Conservation (phyloP, 2,113 vertebrate genomes). For the Microtus oregoni region DNA sequence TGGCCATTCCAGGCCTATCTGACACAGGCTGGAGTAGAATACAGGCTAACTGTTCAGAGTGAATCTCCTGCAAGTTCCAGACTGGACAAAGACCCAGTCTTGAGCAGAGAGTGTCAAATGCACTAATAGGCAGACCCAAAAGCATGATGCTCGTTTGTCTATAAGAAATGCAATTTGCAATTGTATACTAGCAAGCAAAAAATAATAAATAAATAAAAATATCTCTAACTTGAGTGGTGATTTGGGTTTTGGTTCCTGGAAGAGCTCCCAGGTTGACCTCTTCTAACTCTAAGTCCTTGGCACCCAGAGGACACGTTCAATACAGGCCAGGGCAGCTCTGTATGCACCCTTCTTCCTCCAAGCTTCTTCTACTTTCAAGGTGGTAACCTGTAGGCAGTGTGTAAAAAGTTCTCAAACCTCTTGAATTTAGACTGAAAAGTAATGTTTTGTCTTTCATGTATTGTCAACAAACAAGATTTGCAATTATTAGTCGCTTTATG, state of each 20-base stretch:
- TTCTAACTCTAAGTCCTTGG: background rate
- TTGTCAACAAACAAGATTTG: background rate
- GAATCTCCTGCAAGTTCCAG: background rate
- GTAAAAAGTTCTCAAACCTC: background rate
- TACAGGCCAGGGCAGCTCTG: background rate
- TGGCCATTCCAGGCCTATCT: background rate
- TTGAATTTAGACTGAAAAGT: background rate
- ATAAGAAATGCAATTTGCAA: background rate
- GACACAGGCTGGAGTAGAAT: background rate
- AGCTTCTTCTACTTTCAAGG: background rate
- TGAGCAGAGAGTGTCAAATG: background rate
- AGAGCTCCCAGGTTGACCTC: too few relatives aligned
- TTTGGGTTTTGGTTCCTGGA: background rate
- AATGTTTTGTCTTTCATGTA: background rate
- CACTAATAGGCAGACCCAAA: background rate
- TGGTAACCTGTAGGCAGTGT: background rate
- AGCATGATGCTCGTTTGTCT: background rate
- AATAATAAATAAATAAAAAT: background rate
- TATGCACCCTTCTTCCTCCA: background rate
- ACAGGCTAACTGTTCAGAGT: background rate
- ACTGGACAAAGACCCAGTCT: background rate
- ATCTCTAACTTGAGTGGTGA: fast-evolving
- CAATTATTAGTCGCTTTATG: background rate
- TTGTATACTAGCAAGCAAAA: background rate
- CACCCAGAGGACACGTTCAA: background rate